Base-by-base conservation (phyloP, 2,797 vertebrate genomes). In the Notolabrus celidotus region DNA sequence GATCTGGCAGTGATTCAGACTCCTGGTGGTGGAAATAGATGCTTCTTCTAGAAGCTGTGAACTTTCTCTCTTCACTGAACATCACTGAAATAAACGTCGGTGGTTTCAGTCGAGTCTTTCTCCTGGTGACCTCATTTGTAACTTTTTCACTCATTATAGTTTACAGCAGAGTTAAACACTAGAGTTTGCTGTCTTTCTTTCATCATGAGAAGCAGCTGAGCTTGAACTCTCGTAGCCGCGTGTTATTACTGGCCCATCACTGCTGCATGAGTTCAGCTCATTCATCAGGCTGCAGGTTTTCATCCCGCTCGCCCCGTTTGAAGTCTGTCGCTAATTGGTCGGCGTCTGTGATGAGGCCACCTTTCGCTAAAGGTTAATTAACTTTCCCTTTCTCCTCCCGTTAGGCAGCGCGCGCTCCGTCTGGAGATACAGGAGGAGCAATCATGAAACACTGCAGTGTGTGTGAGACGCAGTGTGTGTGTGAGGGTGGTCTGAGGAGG, bases 331-430 rank as follows among this genome's bases (percentile, higher is more conserved):
- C 80, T 91, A 90, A 90, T 90, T 90, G 82, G 74, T 73, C 41
- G 6, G 67, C 20, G 67, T 83, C 85, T 77, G 71, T 69, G 71
- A 89, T 79, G 83, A 82, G 74, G 34, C 65, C 75, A 79, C 74
- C 85, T 82, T 82, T 76, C 49, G 41, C 39, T n/a, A 89, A 91
- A 92, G 90, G 92, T 92, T 91, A 92, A 92, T 92, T 84, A 83
- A 74, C 71, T 84, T 85, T 86, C 56, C 71, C 43, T 43, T 27
- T 47, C 60, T 72, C 54, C 67, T 85, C 76, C 64, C 56, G 68
- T 88, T 79, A 74, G 75, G 51, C 49, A 60, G 33, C 36, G 6
- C 59, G 33, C 25, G 54, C 82, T 74, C 56, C 52, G 65, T 87
- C 71, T 72, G 80, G 39, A 84, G 68, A 41, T 72, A 60, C 53